Evolutionary conservation across 2,797 vertebrate species (phyloP).

Genomic region (Anas acuta): DNA sequence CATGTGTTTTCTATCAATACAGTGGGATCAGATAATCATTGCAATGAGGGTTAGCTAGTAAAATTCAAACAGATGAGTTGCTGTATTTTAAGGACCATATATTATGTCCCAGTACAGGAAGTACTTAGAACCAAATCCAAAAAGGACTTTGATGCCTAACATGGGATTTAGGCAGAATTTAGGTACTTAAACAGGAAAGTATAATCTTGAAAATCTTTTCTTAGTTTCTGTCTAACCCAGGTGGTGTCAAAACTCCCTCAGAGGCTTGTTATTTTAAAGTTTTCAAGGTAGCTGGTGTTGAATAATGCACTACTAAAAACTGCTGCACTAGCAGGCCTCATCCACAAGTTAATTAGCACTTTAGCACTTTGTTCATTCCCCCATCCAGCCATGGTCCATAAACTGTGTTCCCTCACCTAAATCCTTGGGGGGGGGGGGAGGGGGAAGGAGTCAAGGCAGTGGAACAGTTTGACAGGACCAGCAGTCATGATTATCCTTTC

Average conservation of each 20-base stretch:
- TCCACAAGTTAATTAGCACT: conserved; percentile 4
- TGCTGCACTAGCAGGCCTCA: background rate
- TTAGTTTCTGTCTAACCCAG: background rate
- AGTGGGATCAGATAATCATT: conserved; percentile 21
- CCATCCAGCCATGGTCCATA: background rate
- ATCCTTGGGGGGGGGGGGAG: background rate
- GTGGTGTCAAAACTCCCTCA: background rate
- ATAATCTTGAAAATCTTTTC: background rate
- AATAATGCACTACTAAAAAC: background rate
- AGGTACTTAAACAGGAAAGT: conserved; percentile 8
- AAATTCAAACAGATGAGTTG: conserved; percentile 23
- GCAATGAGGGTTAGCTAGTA: background rate
- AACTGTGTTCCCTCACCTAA: background rate
- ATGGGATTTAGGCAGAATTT: conserved; percentile 6
- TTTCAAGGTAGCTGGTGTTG: background rate
- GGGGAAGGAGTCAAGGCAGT: background rate
- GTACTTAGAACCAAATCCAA: background rate
- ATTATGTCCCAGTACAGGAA: background rate
- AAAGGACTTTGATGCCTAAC: background rate
- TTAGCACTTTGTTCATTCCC: background rate
- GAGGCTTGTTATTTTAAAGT: conserved; percentile 47
- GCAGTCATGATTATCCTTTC: background rate
- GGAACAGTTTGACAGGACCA: background rate
- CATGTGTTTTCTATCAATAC: conserved; percentile 33
- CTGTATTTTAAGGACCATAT: background rate